These are phyloP conservation scores for Agrypnia vestita DNA, from an alignment of 1,140 invertebrate species.

Conservation along the genomic window DNA sequence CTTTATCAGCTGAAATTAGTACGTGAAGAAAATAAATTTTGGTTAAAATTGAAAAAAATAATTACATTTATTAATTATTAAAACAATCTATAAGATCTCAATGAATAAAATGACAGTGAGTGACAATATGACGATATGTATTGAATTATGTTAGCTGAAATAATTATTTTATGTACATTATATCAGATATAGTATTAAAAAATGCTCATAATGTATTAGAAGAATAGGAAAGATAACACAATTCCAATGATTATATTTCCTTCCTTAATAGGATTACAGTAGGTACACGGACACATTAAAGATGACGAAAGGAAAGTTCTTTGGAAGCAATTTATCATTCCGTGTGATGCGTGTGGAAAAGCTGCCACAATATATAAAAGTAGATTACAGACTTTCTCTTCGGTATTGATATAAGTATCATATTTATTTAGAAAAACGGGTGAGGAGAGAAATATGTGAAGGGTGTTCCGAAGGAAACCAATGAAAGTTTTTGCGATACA, in stretches of 20 bases:
- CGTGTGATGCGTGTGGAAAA: conserved; percentile 12
- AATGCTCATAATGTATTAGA: no score
- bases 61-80: no score
- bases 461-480: background rate
- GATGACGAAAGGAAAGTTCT: conserved; percentile 19
- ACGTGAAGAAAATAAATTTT: no score
- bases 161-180: no score
- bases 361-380: conserved; percentile 23
- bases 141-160: no score
- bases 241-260: background rate
- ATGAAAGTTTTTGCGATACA: background rate
- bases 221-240: background rate
- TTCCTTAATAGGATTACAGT: conserved; percentile 24
- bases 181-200: no score
- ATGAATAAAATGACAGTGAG: no score
- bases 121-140: no score
- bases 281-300: conserved; percentile 9
- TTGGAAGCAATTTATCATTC: conserved; percentile 33
- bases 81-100: no score
- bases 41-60: no score
- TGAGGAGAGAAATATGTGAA: background rate
- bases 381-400: conserved; percentile 5
- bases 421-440: conserved; percentile 14
- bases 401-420: conserved; percentile 21
- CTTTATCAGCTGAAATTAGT: no score